Base-by-base conservation (phyloP, 1,140 invertebrate species). In the Saccostrea cuccullata region DNA sequence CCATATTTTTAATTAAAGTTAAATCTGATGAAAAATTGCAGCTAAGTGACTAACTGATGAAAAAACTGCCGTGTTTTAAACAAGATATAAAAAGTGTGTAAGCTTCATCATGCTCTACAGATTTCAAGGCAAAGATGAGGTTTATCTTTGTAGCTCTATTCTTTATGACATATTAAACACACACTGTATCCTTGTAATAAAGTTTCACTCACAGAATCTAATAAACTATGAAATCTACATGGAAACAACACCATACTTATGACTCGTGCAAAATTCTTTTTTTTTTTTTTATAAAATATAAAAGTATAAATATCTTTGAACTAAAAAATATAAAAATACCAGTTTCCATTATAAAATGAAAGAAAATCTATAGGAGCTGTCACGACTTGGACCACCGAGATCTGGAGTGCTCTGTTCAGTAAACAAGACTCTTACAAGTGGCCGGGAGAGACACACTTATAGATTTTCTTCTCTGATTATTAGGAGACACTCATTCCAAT, bases 251-350 rank as follows among this genome's bases (percentile, higher is more conserved):
- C 70, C 26, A n/a, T 30, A 77, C 12, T 30, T 30, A 13, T 1
- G 70, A 77, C 70, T 77, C 11, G 70, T 77, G 70, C 70, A 36
- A 47, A 47, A 47, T 47, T 47, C 47, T 47, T 47, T 47, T 15
- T 77, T 77, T 77, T 77, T 77, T 77, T 77, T 26, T 77, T 77
- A 77, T 30, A 77, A 77, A 77, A 77, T 77, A 77, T 77, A 77
- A 77, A 77, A 77, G 70, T 77, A 77, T 77, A 77, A 77, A 77
- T 77, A 77, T 77, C 70, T 77, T 77, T 77, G 70, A 77, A 77
- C 70, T 77, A 77, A 77, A 77, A 77, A 77, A 77, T 77, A 77
- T 77, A 77, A 77, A 77, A 77, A 77, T 77, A 77, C 70, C 70
- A 77, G 26, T 77, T 77, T 77, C 70, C 23, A 77, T 77, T 36